Conservation (phyloP, 2,113 vertebrate species). For the Osmerus mordax region DNA sequence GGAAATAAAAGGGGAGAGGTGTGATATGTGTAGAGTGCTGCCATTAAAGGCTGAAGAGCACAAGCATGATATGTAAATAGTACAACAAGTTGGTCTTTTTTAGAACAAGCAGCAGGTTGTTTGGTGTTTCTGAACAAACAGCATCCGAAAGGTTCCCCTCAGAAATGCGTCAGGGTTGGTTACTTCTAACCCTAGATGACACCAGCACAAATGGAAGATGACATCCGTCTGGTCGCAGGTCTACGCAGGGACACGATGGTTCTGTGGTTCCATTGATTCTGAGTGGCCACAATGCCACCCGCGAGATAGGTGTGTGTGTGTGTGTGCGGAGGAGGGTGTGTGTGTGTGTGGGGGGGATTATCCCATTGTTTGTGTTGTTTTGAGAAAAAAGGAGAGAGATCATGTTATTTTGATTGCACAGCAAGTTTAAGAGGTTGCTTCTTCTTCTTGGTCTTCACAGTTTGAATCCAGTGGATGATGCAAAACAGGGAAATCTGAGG, state of each 20-base stretch:
- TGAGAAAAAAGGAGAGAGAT: not conserved
- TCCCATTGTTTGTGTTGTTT: conserved; percentile 45
- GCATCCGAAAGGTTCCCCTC: conserved; percentile 29
- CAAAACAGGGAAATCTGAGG: conserved; percentile 59
- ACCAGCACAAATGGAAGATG: conserved; percentile 11
- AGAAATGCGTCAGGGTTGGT: conserved; percentile 12
- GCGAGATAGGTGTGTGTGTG: not conserved
- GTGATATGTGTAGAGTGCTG: conserved; percentile 29
- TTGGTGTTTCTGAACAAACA: conserved; percentile 45
- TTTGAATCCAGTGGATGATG: conserved; percentile 65
- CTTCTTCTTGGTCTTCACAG: conserved; percentile 61
- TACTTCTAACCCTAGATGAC: conserved; percentile 35
- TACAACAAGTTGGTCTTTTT: conserved; percentile 30
- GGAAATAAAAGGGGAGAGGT: conserved; percentile 25
- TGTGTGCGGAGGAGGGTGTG: conserved; percentile 3
- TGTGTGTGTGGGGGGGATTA: conserved; percentile 32
- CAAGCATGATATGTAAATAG: conserved; percentile 26
- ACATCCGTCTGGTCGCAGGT: too few relatives aligned
- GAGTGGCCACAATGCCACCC: too few relatives aligned
- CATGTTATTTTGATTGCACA: conserved; percentile 32
- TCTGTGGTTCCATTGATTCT: too few relatives aligned
- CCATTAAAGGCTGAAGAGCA: conserved; percentile 38
- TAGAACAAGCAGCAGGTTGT: conserved; percentile 45
- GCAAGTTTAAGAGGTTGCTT: conserved; percentile 41
- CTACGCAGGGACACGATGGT: too few relatives aligned